A percentile compares a stretch with the other conserved stretches of the same genome.
phyloP scores from a whole-genome alignment of 2,797 vertebrate genomes.

The Cyprinella venusta region DNA sequence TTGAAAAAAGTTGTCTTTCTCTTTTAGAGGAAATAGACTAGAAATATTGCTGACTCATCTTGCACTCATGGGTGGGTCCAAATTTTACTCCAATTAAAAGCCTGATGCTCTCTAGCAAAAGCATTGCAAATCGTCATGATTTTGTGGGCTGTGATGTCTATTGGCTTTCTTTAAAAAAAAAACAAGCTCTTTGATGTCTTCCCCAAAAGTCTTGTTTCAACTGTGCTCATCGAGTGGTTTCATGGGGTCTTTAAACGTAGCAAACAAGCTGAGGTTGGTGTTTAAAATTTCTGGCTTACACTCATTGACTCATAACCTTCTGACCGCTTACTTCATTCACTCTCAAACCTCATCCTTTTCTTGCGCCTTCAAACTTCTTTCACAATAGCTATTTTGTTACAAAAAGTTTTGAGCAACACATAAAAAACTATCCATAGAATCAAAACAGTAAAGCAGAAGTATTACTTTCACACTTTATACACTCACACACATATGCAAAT shows the following conservation, averaged over 20 bases:
- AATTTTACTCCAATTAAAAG: neutral
- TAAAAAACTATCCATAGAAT: neutral
- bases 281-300: slow-evolving; percentile 18
- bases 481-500: neutral
- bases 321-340: slow-evolving; percentile 33
- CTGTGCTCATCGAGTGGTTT: neutral
- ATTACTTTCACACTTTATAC: neutral
- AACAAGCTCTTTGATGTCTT: neutral
- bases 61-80: neutral
- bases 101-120: neutral
- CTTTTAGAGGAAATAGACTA: neutral
- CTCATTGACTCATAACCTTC: slow-evolving; percentile 34
- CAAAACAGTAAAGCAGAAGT: neutral
- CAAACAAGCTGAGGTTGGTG: slow-evolving; percentile 20
- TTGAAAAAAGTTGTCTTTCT: neutral
- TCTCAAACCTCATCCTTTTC: slow-evolving; percentile 26
- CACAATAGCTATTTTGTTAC: slow-evolving; percentile 1
- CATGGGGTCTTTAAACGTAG: neutral
- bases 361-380: slow-evolving; percentile 4
- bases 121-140: neutral
- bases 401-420: slow-evolving; percentile 12
- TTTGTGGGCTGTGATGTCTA: neutral
- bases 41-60: neutral
- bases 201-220: neutral
- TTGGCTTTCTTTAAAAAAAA: neutral